These are phyloP conservation scores for Pangasius macronema DNA, from an alignment of 2,797 vertebrate species.

Conservation along the genomic window DNA sequence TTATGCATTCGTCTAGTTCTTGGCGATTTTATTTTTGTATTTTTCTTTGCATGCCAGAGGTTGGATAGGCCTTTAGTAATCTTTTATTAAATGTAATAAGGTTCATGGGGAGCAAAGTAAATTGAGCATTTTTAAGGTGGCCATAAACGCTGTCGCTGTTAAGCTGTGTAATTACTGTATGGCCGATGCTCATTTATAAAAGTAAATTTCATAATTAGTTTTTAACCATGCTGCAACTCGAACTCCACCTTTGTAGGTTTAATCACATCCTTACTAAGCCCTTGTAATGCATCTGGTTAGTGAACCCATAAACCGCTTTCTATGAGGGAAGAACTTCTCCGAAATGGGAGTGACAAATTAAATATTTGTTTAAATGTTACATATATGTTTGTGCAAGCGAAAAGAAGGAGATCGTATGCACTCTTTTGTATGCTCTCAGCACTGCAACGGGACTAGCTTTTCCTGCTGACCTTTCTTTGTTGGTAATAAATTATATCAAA, in stretches of 20 bases:
- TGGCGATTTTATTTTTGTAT: not conserved
- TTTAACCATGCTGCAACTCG: not conserved
- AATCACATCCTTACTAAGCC: not conserved
- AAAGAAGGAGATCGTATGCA: too few species aligned
- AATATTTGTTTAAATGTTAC: not conserved
- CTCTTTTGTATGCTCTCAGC: slow-evolving; percentile 18
- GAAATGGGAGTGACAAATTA: not conserved
- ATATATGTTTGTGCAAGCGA: slow-evolving; percentile 38
- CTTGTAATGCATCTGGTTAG: not conserved
- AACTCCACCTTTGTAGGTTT: not conserved
- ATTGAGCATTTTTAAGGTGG: slow-evolving; percentile 27
- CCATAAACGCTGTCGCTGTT: slow-evolving; percentile 24
- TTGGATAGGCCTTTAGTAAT: not conserved
- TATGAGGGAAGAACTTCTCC: not conserved
- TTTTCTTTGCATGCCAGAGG: not conserved
- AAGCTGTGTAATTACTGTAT: slow-evolving; percentile 17
- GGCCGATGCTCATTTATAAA: not conserved
- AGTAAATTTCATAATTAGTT: slow-evolving; percentile 11
- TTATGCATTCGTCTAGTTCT: not conserved
- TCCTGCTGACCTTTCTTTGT: slow-evolving; percentile 78
- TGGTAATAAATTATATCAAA: slow-evolving; percentile 83
- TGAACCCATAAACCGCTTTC: not conserved
- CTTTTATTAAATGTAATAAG: not conserved
- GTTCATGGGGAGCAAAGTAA: slow-evolving; percentile 4
- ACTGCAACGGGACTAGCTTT: not conserved